A percentile compares a stretch with the other conserved stretches of the same genome.
Evolutionary conservation across 2,113 vertebrate species (phyloP).

Genomic region (Harpagus bidentatus): DNA sequence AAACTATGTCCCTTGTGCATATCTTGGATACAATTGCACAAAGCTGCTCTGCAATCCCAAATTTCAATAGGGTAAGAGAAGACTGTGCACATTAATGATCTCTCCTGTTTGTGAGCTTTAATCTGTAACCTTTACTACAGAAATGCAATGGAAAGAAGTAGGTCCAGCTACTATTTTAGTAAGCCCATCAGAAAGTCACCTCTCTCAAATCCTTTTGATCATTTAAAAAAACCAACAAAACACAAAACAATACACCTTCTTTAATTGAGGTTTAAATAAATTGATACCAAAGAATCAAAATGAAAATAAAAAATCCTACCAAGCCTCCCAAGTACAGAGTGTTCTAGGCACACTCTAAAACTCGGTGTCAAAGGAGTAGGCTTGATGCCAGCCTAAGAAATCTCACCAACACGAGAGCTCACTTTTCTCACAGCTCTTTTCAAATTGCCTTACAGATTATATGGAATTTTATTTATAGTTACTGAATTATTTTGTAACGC

Average conservation of each 20-base stretch:
- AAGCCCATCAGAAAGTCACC: neutral
- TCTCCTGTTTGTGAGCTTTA: neutral
- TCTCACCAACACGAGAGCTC: neutral
- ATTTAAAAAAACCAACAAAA: neutral
- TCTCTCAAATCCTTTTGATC: neutral
- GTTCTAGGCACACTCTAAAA: neutral
- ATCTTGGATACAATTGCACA: neutral
- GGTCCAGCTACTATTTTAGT: neutral
- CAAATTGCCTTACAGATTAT: neutral
- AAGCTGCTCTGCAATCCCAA: neutral
- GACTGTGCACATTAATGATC: neutral
- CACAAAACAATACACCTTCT: neutral
- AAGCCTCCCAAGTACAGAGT: neutral
- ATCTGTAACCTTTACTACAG: neutral
- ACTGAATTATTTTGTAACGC: neutral
- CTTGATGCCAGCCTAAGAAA: neutral
- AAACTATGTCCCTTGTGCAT: neutral
- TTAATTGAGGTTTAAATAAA: neutral
- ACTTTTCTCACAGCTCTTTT: neutral
- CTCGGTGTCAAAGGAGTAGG: neutral
- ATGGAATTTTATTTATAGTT: conserved; percentile 7
- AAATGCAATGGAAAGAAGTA: neutral
- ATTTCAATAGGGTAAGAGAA: neutral
- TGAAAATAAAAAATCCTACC: neutral
- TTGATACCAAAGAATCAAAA: neutral